phyloP scores from a whole-genome alignment of 2,888 invertebrate genomes.

The Neoitamus cyanurus region DNA sequence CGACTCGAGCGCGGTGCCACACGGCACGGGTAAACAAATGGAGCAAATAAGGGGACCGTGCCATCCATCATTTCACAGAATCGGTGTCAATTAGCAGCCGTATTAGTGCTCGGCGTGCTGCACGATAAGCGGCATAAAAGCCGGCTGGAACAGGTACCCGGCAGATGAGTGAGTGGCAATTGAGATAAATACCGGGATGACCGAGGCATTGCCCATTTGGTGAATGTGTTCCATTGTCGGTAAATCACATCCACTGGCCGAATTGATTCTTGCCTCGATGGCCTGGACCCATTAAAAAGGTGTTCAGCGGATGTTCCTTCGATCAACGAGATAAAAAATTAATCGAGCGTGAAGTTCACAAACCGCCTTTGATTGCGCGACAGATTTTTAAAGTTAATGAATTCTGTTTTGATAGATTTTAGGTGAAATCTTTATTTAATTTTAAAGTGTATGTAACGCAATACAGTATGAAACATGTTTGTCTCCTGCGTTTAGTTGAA shows the following conservation, averaged over 20 bases:
- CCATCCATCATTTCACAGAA: constrained; percentile 7
- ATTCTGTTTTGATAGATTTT: too few relatives aligned
- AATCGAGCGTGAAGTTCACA: too few relatives aligned
- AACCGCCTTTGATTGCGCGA: too few relatives aligned
- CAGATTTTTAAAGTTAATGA: too few relatives aligned
- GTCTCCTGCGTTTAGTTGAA: too few relatives aligned
- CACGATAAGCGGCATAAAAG: background rate
- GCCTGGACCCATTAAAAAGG: background rate
- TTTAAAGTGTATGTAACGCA: too few relatives aligned
- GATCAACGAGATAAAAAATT: background rate
- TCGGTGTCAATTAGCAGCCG: constrained; percentile 12
- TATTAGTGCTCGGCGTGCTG: background rate
- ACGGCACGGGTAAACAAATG: background rate
- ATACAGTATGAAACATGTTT: too few relatives aligned
- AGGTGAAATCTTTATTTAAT: too few relatives aligned
- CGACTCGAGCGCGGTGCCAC: background rate
- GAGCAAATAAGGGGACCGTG: background rate
- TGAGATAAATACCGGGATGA: background rate
- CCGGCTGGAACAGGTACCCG: background rate
- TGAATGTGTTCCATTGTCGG: background rate
- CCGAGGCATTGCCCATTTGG: background rate
- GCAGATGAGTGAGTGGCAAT: background rate
- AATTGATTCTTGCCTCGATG: background rate
- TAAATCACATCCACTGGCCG: background rate
- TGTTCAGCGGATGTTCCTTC: background rate